Base-by-base conservation (phyloP, 2,888 invertebrate species). In the Chaetogeoica ovagalla region DNA sequence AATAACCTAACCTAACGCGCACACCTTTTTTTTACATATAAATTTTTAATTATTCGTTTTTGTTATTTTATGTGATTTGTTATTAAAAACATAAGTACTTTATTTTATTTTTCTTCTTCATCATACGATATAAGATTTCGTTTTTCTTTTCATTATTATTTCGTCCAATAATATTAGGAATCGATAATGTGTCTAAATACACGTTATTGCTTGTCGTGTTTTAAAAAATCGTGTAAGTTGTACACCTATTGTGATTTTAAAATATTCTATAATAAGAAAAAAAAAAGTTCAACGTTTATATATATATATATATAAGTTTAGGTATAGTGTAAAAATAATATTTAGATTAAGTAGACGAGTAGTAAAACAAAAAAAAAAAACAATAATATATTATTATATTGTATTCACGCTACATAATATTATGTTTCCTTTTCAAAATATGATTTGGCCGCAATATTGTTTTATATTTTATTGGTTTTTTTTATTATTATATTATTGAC, bases 61-160 rank as follows among this genome's bases (percentile, higher is more conserved):
- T 73, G 62, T 73, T 73, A 62, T 60, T 43, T 60, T 30, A 72
- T 72, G 72, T 43, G 19, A 71, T 72, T 72, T 72, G 19, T 72
- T 72, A 19, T 48, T 57, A 57, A 60, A 60, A 23, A 71, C 19
- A 7, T 59, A 59, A 59, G 60, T 72, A 72, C 17, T 39, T 43
- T 17, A 2, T 71, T 17, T 9, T 7, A 9, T 43, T 52, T 68
- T 59, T 59, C 57, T 59, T 9, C 23, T 37, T 5, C 0, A 21
- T 15, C 15, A 62, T 48, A 66, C 8, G 48, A 23, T 48, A 13
- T 48, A 48, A 43, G 43, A 43, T 43, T 43, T 43, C n/a, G 6
- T 43, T 30, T 30, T 30, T 30, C n/a, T n/a, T n/a, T n/a, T n/a
- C n/a, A n/a, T n/a, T 2, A 43, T 43, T 43, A 43, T 43, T 43